Conservation (phyloP, 37 sponge, comb jelly and placozoan species). For the Tethya wilhelma region DNA sequence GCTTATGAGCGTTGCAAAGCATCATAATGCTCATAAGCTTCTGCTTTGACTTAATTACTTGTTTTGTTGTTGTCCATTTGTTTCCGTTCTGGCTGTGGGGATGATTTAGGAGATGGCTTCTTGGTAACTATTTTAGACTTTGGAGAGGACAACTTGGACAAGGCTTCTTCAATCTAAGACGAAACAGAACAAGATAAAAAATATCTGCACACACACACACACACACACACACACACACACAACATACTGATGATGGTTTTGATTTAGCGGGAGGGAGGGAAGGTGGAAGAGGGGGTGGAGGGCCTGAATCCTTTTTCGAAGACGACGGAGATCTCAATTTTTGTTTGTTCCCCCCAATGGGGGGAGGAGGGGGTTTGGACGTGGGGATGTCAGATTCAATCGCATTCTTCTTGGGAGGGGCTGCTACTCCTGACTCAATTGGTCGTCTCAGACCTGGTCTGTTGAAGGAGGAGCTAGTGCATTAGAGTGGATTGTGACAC, state of each 20-base stretch:
- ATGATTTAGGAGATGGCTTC: neutral
- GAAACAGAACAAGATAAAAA: neutral
- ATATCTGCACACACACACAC: too few relatives aligned
- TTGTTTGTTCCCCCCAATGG: neutral
- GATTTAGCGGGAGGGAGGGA: neutral
- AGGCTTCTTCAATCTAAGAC: neutral
- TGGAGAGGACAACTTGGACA: too few relatives aligned
- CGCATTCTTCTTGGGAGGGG: too few relatives aligned
- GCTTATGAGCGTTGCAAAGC: too few relatives aligned
- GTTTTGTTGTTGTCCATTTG: too few relatives aligned
- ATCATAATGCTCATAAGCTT: too few relatives aligned
- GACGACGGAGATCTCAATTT: neutral
- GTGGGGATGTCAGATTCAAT: too few relatives aligned
- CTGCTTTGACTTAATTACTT: too few relatives aligned
- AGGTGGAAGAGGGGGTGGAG: neutral
- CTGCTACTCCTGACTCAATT: neutral
- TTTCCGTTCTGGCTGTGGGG: too few relatives aligned
- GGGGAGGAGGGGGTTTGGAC: neutral
- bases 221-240: neutral
- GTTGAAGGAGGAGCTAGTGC: slow-evolving; percentile 7
- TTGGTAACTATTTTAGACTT: too few relatives aligned
- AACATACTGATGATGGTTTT: neutral
- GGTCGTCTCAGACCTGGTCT: neutral
- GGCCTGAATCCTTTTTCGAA: neutral
- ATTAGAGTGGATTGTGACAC: too few relatives aligned